These are phyloP conservation scores for Drosophila prolongata DNA, from an alignment of 2,888 invertebrate genomes.

Conservation along the genomic window DNA sequence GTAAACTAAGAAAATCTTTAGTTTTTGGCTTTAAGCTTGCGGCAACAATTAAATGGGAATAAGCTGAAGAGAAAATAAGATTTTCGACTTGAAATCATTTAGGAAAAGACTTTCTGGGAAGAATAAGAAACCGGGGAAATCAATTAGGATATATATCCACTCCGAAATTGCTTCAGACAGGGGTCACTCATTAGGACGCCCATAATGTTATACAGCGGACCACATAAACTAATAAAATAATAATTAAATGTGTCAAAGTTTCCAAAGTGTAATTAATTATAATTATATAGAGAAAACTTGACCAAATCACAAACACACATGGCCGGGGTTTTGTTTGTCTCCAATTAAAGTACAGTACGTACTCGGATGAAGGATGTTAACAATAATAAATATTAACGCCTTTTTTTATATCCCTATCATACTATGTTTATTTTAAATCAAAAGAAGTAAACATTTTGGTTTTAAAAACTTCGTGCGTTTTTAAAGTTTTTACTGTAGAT, in stretches of 20 bases:
- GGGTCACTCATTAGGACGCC: constrained; percentile 35
- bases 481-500: constrained; percentile 11
- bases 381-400: too few relatives aligned
- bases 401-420: not conserved
- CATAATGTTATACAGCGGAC: constrained; percentile 41
- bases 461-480: too few relatives aligned
- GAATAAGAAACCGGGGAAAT: constrained; percentile 5
- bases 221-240: constrained; percentile 75
- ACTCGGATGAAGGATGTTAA: not conserved
- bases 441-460: not conserved
- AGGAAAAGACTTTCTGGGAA: constrained; percentile 9
- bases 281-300: constrained; percentile 52
- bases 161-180: constrained; percentile 17
- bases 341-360: constrained; percentile 29
- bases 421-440: not conserved
- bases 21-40: constrained; percentile 53
- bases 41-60: constrained; percentile 73
- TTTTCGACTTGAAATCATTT: constrained; percentile 11
- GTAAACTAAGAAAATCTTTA: constrained; percentile 44
- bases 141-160: constrained; percentile 47
- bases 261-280: constrained; percentile 76
- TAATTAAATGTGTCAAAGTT: constrained; percentile 81
- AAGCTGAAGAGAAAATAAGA: constrained; percentile 30
- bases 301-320: constrained; percentile 16
- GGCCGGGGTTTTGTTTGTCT: not conserved